Conservation (phyloP, 53 echinoderm and acorn worm genomes). For the Henricia sp. region DNA sequence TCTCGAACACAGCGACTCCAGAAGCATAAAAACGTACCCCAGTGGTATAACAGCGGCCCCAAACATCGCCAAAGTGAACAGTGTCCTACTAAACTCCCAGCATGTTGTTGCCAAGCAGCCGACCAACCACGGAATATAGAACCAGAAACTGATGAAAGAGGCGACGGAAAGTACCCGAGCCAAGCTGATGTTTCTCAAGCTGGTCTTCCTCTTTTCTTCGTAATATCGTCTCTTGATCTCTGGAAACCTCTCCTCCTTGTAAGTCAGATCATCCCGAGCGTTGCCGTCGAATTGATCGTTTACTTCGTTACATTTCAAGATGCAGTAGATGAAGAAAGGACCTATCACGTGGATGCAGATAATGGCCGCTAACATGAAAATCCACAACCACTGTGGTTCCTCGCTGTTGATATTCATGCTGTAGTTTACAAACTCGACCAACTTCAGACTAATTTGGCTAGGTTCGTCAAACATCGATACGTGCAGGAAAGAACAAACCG, state of each 20-base stretch:
- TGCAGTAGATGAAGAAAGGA: constrained; percentile 15
- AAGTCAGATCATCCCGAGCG: not conserved
- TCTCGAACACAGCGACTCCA: not conserved
- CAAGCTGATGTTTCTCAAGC: constrained; percentile 14
- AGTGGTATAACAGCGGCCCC: not conserved
- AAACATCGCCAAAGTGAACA: not conserved
- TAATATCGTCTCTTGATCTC: not conserved
- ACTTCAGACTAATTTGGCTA: too few species aligned
- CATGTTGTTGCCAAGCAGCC: constrained; percentile 11
- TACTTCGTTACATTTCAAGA: constrained; percentile 24
- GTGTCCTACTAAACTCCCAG: not conserved
- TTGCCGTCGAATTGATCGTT: not conserved
- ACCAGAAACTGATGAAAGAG: constrained; percentile 31
- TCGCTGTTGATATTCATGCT: too few species aligned
- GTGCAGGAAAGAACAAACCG: too few species aligned
- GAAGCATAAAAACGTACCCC: constrained; percentile 10
- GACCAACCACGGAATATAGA: not conserved
- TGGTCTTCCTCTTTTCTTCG: not conserved
- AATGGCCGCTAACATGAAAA: not conserved
- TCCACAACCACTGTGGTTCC: constrained; percentile 24
- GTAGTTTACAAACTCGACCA: too few species aligned
- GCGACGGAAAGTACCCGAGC: not conserved
- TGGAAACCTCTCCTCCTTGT: not conserved
- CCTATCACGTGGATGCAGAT: not conserved
- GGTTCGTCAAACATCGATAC: too few species aligned